These are phyloP conservation scores for human DNA, from an alignment of 2,113 vertebrate species.

Conservation along the genomic window DNA sequence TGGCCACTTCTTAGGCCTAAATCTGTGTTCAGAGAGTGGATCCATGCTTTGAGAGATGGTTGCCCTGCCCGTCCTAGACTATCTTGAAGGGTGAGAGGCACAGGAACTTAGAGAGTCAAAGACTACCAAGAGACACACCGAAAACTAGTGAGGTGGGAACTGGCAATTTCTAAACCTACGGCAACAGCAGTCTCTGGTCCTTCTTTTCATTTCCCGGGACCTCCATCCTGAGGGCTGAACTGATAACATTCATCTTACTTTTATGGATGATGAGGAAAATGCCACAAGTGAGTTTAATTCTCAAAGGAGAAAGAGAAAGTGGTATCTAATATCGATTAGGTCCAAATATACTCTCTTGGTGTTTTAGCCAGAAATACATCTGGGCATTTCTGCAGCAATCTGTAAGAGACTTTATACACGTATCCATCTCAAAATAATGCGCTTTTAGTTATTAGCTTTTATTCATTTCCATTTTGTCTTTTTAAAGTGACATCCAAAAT, in stretches of 20 bases:
- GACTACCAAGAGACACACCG: not conserved
- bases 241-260: not conserved
- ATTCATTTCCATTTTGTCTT: not conserved
- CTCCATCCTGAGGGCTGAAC: not conserved
- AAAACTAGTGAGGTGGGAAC: not conserved
- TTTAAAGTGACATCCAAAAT: not conserved
- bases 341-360: not conserved
- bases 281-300: not conserved
- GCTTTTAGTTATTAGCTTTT: not conserved
- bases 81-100: not conserved
- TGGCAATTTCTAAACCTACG: not conserved
- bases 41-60: not conserved
- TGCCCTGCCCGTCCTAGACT: not conserved
- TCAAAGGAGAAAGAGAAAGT: not conserved
- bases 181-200: not conserved
- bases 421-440: not conserved
- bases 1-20: not conserved
- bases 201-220: not conserved
- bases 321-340: not conserved
- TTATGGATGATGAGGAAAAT: not conserved
- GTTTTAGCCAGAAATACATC: not conserved
- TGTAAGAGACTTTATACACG: not conserved
- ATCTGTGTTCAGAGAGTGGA: not conserved
- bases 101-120: not conserved
- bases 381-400: not conserved